These are phyloP conservation scores for Eristalinus aeneus DNA, from an alignment of 2,888 invertebrate genomes.

Conservation along the genomic window DNA sequence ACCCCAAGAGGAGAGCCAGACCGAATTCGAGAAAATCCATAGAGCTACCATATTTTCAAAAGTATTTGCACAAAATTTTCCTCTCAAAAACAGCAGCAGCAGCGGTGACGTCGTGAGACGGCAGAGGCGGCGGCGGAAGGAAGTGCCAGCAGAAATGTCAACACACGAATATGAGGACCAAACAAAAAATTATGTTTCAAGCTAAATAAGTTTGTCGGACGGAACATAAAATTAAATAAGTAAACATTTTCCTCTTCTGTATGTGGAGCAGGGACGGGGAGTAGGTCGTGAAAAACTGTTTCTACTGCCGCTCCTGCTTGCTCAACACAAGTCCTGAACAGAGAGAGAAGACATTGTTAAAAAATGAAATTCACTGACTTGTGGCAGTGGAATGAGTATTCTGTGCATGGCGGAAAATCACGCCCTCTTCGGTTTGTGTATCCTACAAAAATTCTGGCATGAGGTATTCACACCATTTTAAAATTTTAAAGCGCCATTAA, in stretches of 20 bases:
- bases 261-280: background rate
- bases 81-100: background rate
- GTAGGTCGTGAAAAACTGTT: background rate
- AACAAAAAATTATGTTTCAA: constrained; percentile 42
- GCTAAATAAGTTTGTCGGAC: constrained; percentile 26
- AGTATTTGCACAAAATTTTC: constrained; percentile 45
- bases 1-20: background rate
- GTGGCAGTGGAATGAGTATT: background rate
- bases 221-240: constrained; percentile 53
- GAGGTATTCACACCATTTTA: constrained; percentile 23
- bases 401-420: background rate
- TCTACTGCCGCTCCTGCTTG: background rate
- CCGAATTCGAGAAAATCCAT: background rate
- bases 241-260: constrained; percentile 51
- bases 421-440: constrained; percentile 1
- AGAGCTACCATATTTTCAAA: constrained; percentile 13
- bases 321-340: background rate
- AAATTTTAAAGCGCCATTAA: constrained; percentile 15
- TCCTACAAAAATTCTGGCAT: too few relatives aligned
- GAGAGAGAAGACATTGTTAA: background rate
- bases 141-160: constrained; percentile 25
- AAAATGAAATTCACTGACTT: background rate
- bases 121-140: background rate
- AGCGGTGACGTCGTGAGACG: background rate
- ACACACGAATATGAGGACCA: constrained; percentile 33